Evolutionary conservation across 2,888 invertebrate species (phyloP).

Genomic region (Spodoptera exigua): DNA sequence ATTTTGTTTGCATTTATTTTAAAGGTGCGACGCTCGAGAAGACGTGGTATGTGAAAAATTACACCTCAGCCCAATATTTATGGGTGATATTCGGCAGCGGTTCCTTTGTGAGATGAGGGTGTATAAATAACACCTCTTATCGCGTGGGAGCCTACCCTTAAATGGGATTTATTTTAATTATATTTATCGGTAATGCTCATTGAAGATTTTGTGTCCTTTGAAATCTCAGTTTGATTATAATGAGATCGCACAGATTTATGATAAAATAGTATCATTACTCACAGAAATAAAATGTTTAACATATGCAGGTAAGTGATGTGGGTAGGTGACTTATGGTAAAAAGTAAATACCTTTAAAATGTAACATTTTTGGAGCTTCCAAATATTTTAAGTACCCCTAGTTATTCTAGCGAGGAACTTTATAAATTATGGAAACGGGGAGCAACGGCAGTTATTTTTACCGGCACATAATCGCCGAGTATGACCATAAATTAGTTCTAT

Average conservation of each 20-base stretch:
- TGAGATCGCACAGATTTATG: conserved; percentile 57
- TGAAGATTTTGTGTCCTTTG: conserved; percentile 57
- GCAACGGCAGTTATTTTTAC: conserved; percentile 84
- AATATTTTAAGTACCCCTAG: conserved; percentile 49
- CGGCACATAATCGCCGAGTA: conserved; percentile 85
- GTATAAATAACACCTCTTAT: conserved; percentile 89
- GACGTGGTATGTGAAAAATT: conserved; percentile 90
- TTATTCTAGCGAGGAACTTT: conserved; percentile 65
- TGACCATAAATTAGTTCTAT: conserved; percentile 89
- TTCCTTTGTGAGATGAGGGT: conserved; percentile 88
- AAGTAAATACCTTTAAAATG: too few species aligned
- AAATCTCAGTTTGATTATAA: conserved; percentile 47
- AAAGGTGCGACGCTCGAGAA: conserved; percentile 88
- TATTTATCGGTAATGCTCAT: conserved; percentile 81
- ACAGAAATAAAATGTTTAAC: too few species aligned
- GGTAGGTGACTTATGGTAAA: too few species aligned
- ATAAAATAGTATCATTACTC: neutral
- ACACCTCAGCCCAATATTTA: conserved; percentile 90
- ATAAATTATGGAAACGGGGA: conserved; percentile 81
- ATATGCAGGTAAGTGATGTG: too few species aligned
- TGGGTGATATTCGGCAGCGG: conserved; percentile 90
- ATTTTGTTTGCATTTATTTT: conserved; percentile 90
- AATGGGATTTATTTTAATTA: conserved; percentile 88
- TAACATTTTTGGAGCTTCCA: too few species aligned
- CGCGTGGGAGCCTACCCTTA: conserved; percentile 89